Conservation (phyloP, 2,888 invertebrate species). For the Dicyrtoma fusca region DNA sequence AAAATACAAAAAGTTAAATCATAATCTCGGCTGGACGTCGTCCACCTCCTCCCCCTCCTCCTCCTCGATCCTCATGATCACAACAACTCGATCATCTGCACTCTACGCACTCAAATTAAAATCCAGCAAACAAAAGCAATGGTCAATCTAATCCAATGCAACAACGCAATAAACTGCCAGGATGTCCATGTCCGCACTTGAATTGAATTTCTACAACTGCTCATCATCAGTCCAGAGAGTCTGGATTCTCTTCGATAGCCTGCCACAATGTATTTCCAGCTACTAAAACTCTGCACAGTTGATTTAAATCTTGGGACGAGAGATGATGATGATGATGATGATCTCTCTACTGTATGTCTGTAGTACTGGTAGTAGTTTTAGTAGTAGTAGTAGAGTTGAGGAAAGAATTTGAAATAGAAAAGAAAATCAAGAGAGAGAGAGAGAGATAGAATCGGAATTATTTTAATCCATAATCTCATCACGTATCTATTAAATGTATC, state of each 20-base stretch:
- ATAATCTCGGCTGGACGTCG: slow-evolving; percentile 35
- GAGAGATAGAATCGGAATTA: slow-evolving; percentile 20
- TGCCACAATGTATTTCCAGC: too few species aligned
- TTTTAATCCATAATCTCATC: slow-evolving; percentile 39
- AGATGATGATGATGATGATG: slow-evolving; percentile 2
- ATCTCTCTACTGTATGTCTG: background rate
- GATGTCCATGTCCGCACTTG: background rate
- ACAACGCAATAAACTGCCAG: background rate
- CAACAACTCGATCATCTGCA: background rate
- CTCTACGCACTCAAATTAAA: background rate
- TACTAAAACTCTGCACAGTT: too few species aligned
- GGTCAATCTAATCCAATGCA: too few species aligned
- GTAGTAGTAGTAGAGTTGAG: too few species aligned
- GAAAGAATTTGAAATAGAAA: background rate
- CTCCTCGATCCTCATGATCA: too few species aligned
- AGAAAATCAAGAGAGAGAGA: background rate
- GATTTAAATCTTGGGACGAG: background rate
- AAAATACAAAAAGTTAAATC: slow-evolving; percentile 32
- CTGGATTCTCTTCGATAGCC: too few species aligned
- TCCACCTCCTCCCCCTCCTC: slow-evolving; percentile 5
- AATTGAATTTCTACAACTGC: slow-evolving; percentile 8
- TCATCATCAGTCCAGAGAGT: background rate
- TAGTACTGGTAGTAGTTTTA: background rate
- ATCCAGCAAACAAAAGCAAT: background rate
- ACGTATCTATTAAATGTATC: slow-evolving; percentile 41